phyloP scores from a whole-genome alignment of 2,888 invertebrate species.

The Eristalis tenax region DNA sequence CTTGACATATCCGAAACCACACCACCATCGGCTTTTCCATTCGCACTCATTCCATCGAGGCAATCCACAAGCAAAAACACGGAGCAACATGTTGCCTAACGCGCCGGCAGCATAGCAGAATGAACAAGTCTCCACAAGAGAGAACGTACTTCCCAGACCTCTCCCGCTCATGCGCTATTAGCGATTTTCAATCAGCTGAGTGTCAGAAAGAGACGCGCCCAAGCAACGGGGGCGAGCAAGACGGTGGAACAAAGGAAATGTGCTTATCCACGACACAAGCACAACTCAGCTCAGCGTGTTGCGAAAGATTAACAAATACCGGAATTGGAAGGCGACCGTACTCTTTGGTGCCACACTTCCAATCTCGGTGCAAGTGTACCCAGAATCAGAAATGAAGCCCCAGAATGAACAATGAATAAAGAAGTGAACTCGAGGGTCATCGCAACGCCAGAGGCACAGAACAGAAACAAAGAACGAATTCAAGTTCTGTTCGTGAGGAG shows the following conservation, averaged over 20 bases:
- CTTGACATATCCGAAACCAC: background rate
- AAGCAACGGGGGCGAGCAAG: background rate
- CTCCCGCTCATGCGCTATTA: conserved; percentile 7
- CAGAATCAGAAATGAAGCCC: conserved; percentile 40
- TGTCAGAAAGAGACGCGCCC: background rate
- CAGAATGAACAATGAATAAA: conserved; percentile 38
- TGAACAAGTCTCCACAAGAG: conserved; percentile 1
- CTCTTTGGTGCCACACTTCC: conserved; percentile 25
- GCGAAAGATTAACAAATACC: conserved; percentile 21
- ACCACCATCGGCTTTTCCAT: background rate
- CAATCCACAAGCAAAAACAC: background rate
- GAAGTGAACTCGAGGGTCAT: background rate
- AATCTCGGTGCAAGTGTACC: conserved; percentile 62
- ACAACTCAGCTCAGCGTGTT: conserved; percentile 55
- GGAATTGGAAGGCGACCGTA: conserved; percentile 25
- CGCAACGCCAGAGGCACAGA: background rate
- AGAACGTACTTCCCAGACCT: background rate
- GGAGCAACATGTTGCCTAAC: conserved; percentile 9
- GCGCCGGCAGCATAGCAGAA: background rate
- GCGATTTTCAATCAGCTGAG: conserved; percentile 19
- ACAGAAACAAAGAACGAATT: background rate
- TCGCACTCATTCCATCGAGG: too few species aligned
- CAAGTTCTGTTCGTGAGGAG: background rate
- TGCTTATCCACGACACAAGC: background rate
- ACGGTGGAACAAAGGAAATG: background rate